Conservation (phyloP, 2,113 vertebrate genomes). For the Embiotoca jacksoni region DNA sequence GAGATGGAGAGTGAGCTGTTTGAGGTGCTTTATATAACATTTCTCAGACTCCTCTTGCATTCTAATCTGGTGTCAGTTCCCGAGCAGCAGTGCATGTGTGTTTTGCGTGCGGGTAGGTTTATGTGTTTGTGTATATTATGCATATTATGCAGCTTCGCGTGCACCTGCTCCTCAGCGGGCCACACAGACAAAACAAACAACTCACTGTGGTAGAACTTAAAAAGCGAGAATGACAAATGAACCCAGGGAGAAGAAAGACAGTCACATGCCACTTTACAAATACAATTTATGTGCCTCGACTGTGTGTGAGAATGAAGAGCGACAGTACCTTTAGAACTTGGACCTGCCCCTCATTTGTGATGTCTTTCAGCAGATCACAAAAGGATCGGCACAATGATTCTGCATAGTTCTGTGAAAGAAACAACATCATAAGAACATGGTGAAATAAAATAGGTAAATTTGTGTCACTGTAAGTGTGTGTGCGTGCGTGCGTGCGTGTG, state of each 20-base stretch:
- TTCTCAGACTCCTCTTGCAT: slow-evolving; percentile 1
- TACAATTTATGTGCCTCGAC: background rate
- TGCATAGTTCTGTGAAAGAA: slow-evolving; percentile 88
- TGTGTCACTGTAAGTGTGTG: background rate
- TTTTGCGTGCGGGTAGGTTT: background rate
- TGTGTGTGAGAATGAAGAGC: background rate
- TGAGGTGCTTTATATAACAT: too few species aligned
- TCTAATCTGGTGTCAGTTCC: slow-evolving; percentile 28
- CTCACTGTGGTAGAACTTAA: slow-evolving; percentile 13
- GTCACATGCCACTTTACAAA: background rate
- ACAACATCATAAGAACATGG: background rate
- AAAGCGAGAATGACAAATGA: slow-evolving; percentile 2
- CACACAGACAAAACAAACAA: slow-evolving; percentile 11
- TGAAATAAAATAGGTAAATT: background rate
- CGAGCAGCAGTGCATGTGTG: background rate
- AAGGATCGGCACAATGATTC: slow-evolving; percentile 91
- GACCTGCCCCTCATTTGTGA: slow-evolving; percentile 95
- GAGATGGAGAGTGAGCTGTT: too few species aligned
- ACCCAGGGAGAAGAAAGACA: background rate
- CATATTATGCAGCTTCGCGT: slow-evolving; percentile 11
- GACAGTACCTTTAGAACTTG: slow-evolving; percentile 93
- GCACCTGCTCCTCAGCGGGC: background rate
- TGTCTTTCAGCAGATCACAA: slow-evolving; percentile 92
- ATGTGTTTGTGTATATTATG: background rate
- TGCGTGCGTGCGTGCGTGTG: background rate